Conservation (phyloP, 2,113 vertebrate genomes). For the Spea multiplicata region DNA sequence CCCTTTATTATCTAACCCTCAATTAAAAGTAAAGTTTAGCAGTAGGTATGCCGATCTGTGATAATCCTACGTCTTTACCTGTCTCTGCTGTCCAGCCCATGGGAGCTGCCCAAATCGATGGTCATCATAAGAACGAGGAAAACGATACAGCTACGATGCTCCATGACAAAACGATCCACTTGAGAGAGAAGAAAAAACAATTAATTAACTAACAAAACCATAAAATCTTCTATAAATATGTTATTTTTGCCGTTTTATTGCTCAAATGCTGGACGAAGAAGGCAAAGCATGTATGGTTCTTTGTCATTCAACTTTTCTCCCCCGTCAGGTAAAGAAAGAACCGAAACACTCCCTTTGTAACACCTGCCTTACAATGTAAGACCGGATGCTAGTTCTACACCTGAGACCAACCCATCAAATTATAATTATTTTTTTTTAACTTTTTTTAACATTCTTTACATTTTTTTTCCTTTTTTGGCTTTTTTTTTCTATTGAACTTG, state of each 20-base stretch:
- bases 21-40: no score
- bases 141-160: background rate
- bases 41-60: background rate
- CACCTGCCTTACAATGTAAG: background rate
- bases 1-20: no score
- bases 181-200: background rate
- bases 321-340: no score
- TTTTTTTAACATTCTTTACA: background rate
- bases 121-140: conserved; percentile 16
- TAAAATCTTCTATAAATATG: no score
- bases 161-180: conserved; percentile 13
- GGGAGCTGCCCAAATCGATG: background rate
- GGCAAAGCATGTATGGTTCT: no score
- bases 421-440: background rate
- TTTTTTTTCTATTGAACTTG: background rate
- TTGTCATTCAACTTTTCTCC: no score
- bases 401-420: background rate
- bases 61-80: conserved; percentile 1
- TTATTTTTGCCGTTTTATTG: no score
- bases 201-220: background rate
- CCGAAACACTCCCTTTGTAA: background rate
- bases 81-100: conserved; percentile 18
- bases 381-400: background rate
- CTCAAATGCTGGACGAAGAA: no score
- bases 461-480: background rate